Conservation (phyloP, 2,888 invertebrate genomes). For the Eupithecia abbreviata region DNA sequence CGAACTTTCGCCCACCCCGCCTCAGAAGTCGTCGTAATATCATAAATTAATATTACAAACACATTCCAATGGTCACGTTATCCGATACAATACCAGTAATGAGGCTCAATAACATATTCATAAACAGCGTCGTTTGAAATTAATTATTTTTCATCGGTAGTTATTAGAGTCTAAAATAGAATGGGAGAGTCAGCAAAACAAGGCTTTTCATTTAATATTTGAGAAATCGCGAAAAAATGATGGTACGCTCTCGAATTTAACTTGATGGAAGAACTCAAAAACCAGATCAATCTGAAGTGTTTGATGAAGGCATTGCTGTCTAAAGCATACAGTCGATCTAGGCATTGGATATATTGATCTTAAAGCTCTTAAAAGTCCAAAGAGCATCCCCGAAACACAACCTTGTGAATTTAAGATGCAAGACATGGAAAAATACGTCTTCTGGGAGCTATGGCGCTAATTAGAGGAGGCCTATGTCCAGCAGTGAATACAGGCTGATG, state of each 20-base stretch:
- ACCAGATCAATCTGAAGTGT: not conserved
- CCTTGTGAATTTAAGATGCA: not conserved
- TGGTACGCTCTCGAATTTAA: not conserved
- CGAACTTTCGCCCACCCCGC: too few relatives aligned
- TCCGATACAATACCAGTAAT: slow-evolving; percentile 44
- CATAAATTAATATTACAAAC: slow-evolving; percentile 34
- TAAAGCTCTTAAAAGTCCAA: not conserved
- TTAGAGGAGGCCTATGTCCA: too few relatives aligned
- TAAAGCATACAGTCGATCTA: not conserved
- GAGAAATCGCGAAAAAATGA: not conserved
- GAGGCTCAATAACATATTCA: slow-evolving; percentile 30
- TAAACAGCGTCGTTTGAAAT: slow-evolving; percentile 24
- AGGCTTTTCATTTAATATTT: not conserved
- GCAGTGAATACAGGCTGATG: too few relatives aligned
- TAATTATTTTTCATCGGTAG: slow-evolving; percentile 41
- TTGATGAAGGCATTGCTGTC: not conserved
- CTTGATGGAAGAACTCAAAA: not conserved
- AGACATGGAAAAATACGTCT: not conserved
- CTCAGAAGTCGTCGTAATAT: too few relatives aligned
- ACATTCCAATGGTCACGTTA: slow-evolving; percentile 47
- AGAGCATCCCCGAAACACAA: not conserved
- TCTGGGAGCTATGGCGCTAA: too few relatives aligned
- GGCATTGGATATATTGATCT: not conserved
- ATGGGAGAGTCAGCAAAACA: slow-evolving; percentile 37
- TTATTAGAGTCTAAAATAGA: slow-evolving; percentile 35